phyloP scores from a whole-genome alignment of 2,888 invertebrate species.

The Celastrina argiolus region DNA sequence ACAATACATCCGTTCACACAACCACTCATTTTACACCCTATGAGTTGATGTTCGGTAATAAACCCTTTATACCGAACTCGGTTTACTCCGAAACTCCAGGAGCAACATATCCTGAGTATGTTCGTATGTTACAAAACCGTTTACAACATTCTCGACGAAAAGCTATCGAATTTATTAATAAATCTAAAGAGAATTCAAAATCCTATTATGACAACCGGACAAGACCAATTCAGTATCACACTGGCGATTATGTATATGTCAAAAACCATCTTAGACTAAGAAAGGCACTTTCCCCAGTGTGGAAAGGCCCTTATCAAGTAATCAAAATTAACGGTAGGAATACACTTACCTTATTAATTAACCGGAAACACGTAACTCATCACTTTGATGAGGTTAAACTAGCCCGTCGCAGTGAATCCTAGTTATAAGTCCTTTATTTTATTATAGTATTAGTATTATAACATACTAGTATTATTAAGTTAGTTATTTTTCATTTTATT shows the following conservation, averaged over 20 bases:
- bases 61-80: conserved; percentile 5
- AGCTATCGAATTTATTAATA: not conserved
- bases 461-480: not conserved
- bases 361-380: not conserved
- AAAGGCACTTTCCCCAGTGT: too few relatives aligned
- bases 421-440: not conserved
- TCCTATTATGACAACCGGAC: too few relatives aligned
- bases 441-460: not conserved
- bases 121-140: not conserved
- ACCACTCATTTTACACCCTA: not conserved
- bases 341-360: not conserved
- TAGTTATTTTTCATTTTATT: too few relatives aligned
- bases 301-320: not conserved
- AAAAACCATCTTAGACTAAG: not conserved
- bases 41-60: conserved; percentile 3
- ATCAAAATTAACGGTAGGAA: too few relatives aligned
- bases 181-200: too few relatives aligned
- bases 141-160: not conserved
- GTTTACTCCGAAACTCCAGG: not conserved
- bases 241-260: not conserved
- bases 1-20: not conserved
- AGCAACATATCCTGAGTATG: not conserved
- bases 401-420: too few relatives aligned
- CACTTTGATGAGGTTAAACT: not conserved
- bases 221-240: not conserved